A percentile compares a stretch with the other conserved stretches of the same genome.
phyloP scores from a whole-genome alignment of 2,888 invertebrate genomes.

The Orchesellides sinensis region DNA sequence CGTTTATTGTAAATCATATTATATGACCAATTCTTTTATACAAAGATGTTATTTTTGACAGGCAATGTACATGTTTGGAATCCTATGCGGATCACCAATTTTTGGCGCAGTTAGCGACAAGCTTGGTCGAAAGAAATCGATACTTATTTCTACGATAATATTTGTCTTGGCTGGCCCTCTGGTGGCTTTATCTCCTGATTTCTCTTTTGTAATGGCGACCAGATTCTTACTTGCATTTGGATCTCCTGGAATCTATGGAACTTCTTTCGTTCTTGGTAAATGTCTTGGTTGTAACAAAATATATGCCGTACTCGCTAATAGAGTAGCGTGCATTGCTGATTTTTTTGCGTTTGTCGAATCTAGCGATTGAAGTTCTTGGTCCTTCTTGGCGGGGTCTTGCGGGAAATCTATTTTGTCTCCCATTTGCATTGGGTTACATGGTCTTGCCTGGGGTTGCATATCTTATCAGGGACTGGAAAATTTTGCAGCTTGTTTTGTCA shows the following conservation, averaged over 20 bases:
- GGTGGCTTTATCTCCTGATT: slow-evolving; percentile 51
- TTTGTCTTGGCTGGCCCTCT: slow-evolving; percentile 53
- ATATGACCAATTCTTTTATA: neutral
- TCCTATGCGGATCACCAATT: slow-evolving; percentile 56
- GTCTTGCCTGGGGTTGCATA: too few species aligned
- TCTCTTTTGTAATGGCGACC: slow-evolving; percentile 37
- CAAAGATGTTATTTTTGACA: neutral
- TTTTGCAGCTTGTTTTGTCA: slow-evolving; percentile 37
- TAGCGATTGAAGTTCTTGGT: slow-evolving; percentile 46
- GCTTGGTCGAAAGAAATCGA: slow-evolving; percentile 46
- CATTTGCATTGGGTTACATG: slow-evolving; percentile 56
- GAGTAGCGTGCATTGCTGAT: neutral
- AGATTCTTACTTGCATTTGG: slow-evolving; percentile 32
- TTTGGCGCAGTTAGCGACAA: slow-evolving; percentile 59
- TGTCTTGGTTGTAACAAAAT: neutral
- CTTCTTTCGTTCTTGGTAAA: slow-evolving; percentile 56
- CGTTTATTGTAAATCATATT: slow-evolving; percentile 3
- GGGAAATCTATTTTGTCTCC: slow-evolving; percentile 56
- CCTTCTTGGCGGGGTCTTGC: slow-evolving; percentile 49
- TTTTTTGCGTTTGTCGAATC: neutral
- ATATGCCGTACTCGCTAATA: neutral
- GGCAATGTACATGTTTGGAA: slow-evolving; percentile 59
- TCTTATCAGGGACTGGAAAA: slow-evolving; percentile 58
- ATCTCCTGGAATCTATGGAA: slow-evolving; percentile 51
- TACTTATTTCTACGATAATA: slow-evolving; percentile 53